Evolutionary conservation across 2,888 invertebrate genomes (phyloP).

Genomic region (Thysanoteuthis rhombus): DNA sequence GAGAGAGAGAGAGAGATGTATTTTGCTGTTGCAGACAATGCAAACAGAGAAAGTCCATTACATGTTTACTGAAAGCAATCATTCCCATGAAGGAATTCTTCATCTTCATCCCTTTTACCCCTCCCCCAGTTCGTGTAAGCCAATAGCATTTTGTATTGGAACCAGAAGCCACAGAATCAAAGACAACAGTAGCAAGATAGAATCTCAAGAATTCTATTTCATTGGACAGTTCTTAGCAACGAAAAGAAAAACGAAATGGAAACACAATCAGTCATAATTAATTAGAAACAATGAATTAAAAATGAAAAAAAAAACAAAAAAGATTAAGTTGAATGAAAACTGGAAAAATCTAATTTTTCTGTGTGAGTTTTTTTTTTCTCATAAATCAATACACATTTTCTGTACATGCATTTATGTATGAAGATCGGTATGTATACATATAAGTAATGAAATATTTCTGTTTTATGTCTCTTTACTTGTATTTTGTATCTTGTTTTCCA

Average conservation of each 20-base stretch:
- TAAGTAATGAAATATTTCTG: conserved; percentile 12
- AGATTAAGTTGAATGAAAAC: neutral
- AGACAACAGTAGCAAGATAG: neutral
- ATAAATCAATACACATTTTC: neutral
- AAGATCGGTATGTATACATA: neutral
- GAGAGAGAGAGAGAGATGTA: neutral
- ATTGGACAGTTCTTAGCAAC: neutral
- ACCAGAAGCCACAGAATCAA: neutral
- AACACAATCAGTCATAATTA: neutral
- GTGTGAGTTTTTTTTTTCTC: neutral
- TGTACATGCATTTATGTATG: neutral
- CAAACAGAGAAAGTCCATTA: neutral
- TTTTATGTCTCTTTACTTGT: conserved; percentile 12
- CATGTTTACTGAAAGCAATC: neutral
- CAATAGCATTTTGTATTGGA: neutral
- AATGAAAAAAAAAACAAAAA: neutral
- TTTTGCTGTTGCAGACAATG: neutral
- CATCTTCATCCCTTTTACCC: neutral
- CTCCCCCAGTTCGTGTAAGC: neutral
- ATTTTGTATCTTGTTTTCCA: neutral
- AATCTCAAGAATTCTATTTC: neutral
- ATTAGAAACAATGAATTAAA: neutral
- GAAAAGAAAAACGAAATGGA: neutral
- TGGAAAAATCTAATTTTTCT: neutral
- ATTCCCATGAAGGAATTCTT: neutral